A percentile compares a stretch with the other conserved stretches of the same genome.
These are phyloP conservation scores for Papilio aristodemus DNA, from an alignment of 1,140 invertebrate species.

Conservation along the genomic window DNA sequence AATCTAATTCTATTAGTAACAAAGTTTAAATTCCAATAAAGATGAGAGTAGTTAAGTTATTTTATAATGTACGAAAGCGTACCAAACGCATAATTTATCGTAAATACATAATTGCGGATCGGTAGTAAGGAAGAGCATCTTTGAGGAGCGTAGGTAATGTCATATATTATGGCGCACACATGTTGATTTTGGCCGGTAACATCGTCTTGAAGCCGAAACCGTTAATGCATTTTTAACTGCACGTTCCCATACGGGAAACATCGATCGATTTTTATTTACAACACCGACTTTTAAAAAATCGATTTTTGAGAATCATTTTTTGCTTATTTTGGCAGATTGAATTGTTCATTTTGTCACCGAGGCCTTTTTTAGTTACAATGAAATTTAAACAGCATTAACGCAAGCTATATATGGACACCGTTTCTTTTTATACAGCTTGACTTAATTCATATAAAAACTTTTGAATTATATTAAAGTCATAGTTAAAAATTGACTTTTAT, in stretches of 20 bases:
- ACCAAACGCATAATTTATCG: slow-evolving; percentile 68
- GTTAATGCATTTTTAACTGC: slow-evolving; percentile 41
- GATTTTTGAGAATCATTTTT: slow-evolving; percentile 18
- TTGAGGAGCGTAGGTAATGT: slow-evolving; percentile 57
- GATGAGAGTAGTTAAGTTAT: slow-evolving; percentile 33
- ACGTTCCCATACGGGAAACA: slow-evolving; percentile 30
- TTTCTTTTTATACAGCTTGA: background rate
- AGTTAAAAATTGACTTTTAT: background rate
- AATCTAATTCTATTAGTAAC: slow-evolving; percentile 29
- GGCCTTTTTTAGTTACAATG: slow-evolving; percentile 11
- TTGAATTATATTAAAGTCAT: background rate
- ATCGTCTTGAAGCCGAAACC: slow-evolving; percentile 15
- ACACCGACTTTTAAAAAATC: slow-evolving; percentile 22
- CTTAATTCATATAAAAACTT: background rate
- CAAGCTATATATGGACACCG: background rate
- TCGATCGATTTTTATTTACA: slow-evolving; percentile 33
- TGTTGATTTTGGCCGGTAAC: slow-evolving; percentile 45
- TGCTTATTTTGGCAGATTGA: slow-evolving; percentile 20
- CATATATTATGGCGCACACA: slow-evolving; percentile 50
- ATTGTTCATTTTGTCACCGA: slow-evolving; percentile 2
- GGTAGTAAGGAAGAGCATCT: slow-evolving; percentile 53
- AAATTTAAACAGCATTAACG: slow-evolving; percentile 17
- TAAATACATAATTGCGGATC: slow-evolving; percentile 70
- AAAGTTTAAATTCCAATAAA: slow-evolving; percentile 35
- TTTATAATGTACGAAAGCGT: slow-evolving; percentile 37